A percentile compares a stretch with the other conserved stretches of the same genome.
These are phyloP conservation scores for Rhinoderma darwinii DNA, from an alignment of 2,113 vertebrate species.

Conservation along the genomic window DNA sequence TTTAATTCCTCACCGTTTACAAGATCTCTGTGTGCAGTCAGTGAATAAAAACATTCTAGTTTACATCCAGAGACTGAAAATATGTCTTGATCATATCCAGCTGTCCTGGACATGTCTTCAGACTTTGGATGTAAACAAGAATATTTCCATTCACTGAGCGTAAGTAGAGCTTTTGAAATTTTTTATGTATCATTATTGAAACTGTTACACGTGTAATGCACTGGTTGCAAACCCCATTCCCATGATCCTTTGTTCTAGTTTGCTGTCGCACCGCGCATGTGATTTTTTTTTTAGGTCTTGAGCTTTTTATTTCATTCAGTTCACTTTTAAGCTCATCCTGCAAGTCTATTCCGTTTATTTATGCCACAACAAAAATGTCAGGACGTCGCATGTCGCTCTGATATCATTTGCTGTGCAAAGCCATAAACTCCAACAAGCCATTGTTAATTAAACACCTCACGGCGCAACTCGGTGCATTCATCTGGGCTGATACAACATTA, in stretches of 20 bases:
- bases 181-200: neutral
- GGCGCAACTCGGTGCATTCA: slow-evolving; percentile 60
- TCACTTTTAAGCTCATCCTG: slow-evolving; percentile 35
- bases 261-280: neutral
- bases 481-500: slow-evolving; percentile 64
- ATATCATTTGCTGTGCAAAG: slow-evolving; percentile 53
- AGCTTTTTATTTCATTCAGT: slow-evolving; percentile 49
- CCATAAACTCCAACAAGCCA: slow-evolving; percentile 22
- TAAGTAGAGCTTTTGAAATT: too few relatives aligned
- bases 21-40: too few relatives aligned
- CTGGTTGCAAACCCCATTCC: neutral
- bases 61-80: too few relatives aligned
- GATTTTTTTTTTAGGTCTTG: slow-evolving; percentile 14
- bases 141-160: neutral
- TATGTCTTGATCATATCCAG: too few relatives aligned
- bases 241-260: neutral
- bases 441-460: slow-evolving; percentile 63
- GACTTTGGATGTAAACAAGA: neutral
- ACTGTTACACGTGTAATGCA: neutral
- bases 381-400: slow-evolving; percentile 44
- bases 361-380: slow-evolving; percentile 56
- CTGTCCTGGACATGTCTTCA: too few relatives aligned
- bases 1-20: too few relatives aligned
- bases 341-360: slow-evolving; percentile 56
- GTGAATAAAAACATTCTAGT: too few relatives aligned